phyloP scores from a whole-genome alignment of 2,113 vertebrate species.

The Craseonycteris thonglongyai region DNA sequence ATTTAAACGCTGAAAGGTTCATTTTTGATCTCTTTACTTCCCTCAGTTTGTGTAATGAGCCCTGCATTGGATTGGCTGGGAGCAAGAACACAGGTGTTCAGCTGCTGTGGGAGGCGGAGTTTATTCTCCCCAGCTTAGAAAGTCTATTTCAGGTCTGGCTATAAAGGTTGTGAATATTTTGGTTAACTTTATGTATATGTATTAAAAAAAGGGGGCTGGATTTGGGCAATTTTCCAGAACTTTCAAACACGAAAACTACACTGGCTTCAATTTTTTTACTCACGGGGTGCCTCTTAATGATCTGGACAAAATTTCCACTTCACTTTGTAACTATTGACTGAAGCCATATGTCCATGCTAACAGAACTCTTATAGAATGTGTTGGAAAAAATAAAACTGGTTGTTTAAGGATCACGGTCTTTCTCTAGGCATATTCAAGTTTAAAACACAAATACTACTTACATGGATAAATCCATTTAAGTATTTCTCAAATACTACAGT shows the following conservation, averaged over 20 bases:
- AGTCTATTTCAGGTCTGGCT: background rate
- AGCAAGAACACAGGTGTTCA: background rate
- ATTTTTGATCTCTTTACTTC: background rate
- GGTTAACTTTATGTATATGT: constrained; percentile 7
- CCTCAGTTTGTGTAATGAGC: background rate
- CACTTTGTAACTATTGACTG: background rate
- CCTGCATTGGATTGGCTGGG: background rate
- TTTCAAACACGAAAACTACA: background rate
- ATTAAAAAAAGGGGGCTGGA: constrained; percentile 12
- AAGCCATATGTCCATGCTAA: background rate
- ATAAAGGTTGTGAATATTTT: constrained; percentile 43
- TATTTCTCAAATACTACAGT: background rate
- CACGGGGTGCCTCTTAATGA: constrained; percentile 22
- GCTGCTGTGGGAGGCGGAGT: background rate
- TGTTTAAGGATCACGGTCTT: background rate
- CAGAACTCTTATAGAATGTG: background rate
- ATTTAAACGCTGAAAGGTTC: background rate
- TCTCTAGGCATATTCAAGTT: background rate
- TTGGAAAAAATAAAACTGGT: background rate
- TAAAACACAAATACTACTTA: constrained; percentile 20
- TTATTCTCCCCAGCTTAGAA: background rate
- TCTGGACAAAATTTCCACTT: constrained; percentile 10
- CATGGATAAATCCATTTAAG: background rate
- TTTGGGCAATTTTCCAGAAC: constrained; percentile 49
- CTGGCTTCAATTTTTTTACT: constrained; percentile 20